Conservation (phyloP, 2,797 vertebrate species). For the Acestrorhynchus altus region DNA sequence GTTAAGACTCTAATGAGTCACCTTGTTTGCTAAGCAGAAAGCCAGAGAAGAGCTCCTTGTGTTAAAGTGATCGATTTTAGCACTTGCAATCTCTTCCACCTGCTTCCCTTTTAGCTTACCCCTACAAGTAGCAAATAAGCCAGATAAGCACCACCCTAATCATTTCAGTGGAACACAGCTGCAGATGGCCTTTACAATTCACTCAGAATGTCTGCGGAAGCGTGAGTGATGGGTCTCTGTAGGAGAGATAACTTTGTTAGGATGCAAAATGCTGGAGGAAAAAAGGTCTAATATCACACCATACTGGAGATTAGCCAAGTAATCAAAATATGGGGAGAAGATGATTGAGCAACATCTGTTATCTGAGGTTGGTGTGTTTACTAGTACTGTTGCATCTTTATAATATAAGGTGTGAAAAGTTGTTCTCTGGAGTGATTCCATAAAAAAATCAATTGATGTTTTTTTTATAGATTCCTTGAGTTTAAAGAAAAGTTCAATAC, state of each 20-base stretch:
- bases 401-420: no score
- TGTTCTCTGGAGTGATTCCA: no score
- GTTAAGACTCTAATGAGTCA: slow-evolving; percentile 29
- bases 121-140: background rate
- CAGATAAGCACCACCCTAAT: background rate
- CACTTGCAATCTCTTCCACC: background rate
- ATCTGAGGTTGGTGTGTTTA: no score
- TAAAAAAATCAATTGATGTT: no score
- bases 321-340: no score
- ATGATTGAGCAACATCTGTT: no score
- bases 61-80: background rate
- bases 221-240: background rate
- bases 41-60: background rate
- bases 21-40: slow-evolving; percentile 31
- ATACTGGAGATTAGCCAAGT: no score
- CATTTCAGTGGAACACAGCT: background rate
- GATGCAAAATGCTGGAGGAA: background rate
- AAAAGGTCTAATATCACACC: background rate
- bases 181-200: background rate
- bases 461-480: no score
- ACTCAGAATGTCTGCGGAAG: background rate
- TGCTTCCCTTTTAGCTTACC: background rate
- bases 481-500: no score
- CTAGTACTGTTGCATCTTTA: no score
- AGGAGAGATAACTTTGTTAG: background rate